Evolutionary conservation across 2,797 vertebrate genomes (phyloP).

Genomic region (Potorous gilbertii): DNA sequence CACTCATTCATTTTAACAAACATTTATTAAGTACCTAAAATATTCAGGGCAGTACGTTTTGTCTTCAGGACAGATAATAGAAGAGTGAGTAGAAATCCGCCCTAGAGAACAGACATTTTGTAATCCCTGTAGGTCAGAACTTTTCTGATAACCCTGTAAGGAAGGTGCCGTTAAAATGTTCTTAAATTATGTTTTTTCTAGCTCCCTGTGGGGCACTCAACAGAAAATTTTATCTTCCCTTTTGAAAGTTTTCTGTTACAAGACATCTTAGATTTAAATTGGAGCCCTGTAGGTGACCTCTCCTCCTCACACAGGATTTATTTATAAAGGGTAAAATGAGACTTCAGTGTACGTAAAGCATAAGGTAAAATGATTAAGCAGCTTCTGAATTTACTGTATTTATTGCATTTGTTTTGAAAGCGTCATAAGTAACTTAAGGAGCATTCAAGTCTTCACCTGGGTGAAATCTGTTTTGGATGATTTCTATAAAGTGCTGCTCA

Average conservation of each 20-base stretch:
- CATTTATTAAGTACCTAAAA: not conserved
- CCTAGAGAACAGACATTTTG: not conserved
- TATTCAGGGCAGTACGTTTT: not conserved
- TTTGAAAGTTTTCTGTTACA: slow-evolving; percentile 12
- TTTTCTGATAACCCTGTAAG: not conserved
- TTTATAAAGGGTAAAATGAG: not conserved
- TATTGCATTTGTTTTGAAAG: slow-evolving; percentile 6
- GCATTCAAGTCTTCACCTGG: not conserved
- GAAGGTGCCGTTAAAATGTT: not conserved
- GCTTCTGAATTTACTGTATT: slow-evolving; percentile 9
- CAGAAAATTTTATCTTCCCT: not conserved
- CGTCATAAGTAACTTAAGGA: slow-evolving; percentile 31
- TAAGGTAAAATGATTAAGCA: slow-evolving; percentile 45
- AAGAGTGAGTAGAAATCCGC: not conserved
- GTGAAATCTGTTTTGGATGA: slow-evolving; percentile 37
- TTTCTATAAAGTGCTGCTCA: slow-evolving; percentile 18
- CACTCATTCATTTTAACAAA: not conserved
- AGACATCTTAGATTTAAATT: not conserved
- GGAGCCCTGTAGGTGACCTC: not conserved
- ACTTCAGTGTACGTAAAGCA: slow-evolving; percentile 17
- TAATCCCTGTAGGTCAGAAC: not conserved
- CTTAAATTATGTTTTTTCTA: slow-evolving; percentile 11
- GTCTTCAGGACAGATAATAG: not conserved
- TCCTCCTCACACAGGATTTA: not conserved
- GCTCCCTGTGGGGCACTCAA: not conserved